phyloP scores from a whole-genome alignment of 2,113 vertebrate genomes.

The Cervus canadensis region DNA sequence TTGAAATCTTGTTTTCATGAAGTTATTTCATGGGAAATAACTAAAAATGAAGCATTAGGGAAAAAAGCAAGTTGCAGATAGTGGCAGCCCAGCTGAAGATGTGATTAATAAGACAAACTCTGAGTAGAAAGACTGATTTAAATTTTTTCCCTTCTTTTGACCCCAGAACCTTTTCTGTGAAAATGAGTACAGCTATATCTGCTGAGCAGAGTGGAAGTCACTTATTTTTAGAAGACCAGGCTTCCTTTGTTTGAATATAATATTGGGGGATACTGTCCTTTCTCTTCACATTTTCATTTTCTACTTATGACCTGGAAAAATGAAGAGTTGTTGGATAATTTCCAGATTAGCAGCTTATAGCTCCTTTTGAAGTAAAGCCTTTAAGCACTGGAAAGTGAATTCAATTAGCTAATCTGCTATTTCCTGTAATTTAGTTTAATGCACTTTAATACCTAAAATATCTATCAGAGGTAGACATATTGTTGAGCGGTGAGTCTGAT shows the following conservation, averaged over 20 bases:
- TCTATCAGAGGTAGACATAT: background rate
- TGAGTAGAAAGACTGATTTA: background rate
- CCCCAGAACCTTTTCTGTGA: background rate
- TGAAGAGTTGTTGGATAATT: background rate
- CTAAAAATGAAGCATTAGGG: background rate
- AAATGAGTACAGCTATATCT: background rate
- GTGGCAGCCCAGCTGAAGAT: background rate
- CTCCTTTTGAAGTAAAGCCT: background rate
- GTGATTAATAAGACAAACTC: background rate
- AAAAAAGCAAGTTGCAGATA: background rate
- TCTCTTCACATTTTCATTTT: background rate
- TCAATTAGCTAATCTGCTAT: background rate
- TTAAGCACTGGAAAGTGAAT: background rate
- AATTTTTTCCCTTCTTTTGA: background rate
- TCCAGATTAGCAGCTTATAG: background rate
- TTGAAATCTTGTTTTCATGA: background rate
- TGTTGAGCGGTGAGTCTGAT: background rate
- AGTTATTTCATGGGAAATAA: background rate
- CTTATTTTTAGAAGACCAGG: background rate
- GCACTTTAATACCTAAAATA: background rate
- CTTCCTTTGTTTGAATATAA: background rate
- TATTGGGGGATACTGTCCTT: background rate
- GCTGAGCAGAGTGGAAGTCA: background rate
- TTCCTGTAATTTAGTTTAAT: background rate
- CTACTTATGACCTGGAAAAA: background rate